Conservation (phyloP, 2,797 vertebrate species). For the Chaunax sp. region DNA sequence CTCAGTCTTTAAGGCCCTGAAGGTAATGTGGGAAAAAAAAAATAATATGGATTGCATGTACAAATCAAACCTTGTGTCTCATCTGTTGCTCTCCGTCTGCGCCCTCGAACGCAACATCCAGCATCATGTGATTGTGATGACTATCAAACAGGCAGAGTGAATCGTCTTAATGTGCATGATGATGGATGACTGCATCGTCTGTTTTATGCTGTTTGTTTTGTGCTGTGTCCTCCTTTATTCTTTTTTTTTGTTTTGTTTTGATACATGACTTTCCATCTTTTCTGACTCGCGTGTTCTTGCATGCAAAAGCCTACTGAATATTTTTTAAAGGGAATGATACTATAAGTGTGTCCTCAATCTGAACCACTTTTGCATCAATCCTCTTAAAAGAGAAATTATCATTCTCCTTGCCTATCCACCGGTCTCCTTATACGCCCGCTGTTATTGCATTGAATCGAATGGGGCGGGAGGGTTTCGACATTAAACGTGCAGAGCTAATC, state of each 20-base stretch:
- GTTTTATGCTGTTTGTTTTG: constrained; percentile 8
- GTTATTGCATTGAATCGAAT: background rate
- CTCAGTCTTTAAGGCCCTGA: constrained; percentile 94
- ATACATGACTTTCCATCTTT: constrained; percentile 16
- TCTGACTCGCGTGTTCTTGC: constrained; percentile 33
- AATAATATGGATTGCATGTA: constrained; percentile 57
- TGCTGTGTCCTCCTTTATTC: background rate
- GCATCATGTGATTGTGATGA: constrained; percentile 41
- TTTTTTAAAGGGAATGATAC: background rate
- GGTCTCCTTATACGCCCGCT: background rate
- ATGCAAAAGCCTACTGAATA: constrained; percentile 33
- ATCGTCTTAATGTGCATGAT: constrained; percentile 52
- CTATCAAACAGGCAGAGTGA: constrained; percentile 13
- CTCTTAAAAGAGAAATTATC: background rate
- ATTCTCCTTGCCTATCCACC: background rate
- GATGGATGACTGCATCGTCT: constrained; percentile 32
- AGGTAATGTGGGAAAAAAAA: constrained; percentile 89
- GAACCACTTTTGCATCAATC: background rate
- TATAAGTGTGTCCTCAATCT: background rate
- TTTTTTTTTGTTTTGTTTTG: background rate
- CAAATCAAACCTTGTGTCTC: constrained; percentile 48
- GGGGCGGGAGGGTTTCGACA: background rate
- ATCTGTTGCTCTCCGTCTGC: constrained; percentile 22
- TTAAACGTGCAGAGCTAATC: constrained; percentile 6
- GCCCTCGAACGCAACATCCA: constrained; percentile 43